phyloP scores from a whole-genome alignment of 37 sponge, comb jelly and placozoan genomes.

The Crambe crambe region DNA sequence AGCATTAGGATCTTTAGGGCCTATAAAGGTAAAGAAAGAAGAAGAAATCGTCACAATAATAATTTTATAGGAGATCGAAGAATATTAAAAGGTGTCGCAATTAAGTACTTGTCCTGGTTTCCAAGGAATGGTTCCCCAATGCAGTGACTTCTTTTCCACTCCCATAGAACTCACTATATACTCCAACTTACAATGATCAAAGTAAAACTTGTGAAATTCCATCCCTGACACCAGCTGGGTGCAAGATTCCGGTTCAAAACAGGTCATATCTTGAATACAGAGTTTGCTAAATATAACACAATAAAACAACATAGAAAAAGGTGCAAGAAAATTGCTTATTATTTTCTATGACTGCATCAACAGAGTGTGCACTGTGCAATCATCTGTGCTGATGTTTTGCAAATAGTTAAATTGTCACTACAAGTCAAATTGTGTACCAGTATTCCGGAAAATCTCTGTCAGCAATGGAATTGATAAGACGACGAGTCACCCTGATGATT shows the following conservation, averaged over 20 bases:
- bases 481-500: slow-evolving; percentile 60
- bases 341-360: background rate
- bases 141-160: too few relatives aligned
- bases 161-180: too few relatives aligned
- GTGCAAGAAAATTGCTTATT: background rate
- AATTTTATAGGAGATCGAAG: too few relatives aligned
- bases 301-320: background rate
- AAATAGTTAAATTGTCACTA: too few relatives aligned
- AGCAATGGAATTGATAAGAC: slow-evolving; percentile 57
- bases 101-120: background rate
- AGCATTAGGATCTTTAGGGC: slow-evolving; percentile 12
- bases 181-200: slow-evolving; percentile 74
- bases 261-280: slow-evolving; percentile 78
- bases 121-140: background rate
- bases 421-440: too few relatives aligned
- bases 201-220: slow-evolving; percentile 93
- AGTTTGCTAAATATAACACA: slow-evolving; percentile 48
- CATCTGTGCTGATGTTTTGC: too few relatives aligned
- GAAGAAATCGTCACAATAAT: background rate
- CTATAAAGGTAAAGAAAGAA: background rate
- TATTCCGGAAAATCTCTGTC: slow-evolving; percentile 46
- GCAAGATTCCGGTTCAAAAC: slow-evolving; percentile 87
- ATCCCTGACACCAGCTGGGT: slow-evolving; percentile 75
- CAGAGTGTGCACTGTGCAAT: background rate
- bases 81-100: background rate